Evolutionary conservation across 2,113 vertebrate genomes (phyloP).

Genomic region (Prinia subflava): DNA sequence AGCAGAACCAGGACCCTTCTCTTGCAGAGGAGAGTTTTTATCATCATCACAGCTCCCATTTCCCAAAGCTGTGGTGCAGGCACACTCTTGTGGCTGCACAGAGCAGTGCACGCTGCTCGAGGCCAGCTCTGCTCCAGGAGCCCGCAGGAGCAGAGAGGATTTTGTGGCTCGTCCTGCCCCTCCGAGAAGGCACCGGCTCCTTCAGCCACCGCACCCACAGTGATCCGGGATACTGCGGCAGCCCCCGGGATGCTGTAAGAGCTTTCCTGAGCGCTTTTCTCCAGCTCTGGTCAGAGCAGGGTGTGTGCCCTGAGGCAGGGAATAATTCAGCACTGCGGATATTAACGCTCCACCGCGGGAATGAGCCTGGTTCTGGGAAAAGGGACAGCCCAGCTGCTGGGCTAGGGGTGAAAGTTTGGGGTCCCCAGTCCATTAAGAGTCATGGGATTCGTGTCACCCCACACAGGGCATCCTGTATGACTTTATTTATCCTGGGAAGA

Average conservation of each 20-base stretch:
- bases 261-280: not conserved
- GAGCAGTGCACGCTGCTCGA: not conserved
- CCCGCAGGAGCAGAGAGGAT: fast-evolving
- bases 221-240: not conserved
- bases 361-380: not conserved
- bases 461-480: not conserved
- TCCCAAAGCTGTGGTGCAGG: constrained; percentile 10
- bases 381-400: not conserved
- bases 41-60: fast-evolving
- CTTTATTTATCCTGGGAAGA: not conserved
- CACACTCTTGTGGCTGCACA: constrained; percentile 54
- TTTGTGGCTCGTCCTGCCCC: not conserved
- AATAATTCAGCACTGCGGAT: not conserved
- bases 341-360: not conserved
- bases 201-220: fast-evolving
- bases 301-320: not conserved
- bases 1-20: not conserved
- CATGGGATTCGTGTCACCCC: fast-evolving
- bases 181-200: not conserved
- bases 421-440: not conserved
- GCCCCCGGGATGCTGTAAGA: not conserved
- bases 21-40: not conserved
- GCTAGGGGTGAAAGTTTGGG: fast-evolving
- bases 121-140: not conserved
- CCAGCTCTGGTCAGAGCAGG: not conserved